These are phyloP conservation scores for Panthera leo DNA, from an alignment of 2,113 vertebrate species.

Conservation along the genomic window DNA sequence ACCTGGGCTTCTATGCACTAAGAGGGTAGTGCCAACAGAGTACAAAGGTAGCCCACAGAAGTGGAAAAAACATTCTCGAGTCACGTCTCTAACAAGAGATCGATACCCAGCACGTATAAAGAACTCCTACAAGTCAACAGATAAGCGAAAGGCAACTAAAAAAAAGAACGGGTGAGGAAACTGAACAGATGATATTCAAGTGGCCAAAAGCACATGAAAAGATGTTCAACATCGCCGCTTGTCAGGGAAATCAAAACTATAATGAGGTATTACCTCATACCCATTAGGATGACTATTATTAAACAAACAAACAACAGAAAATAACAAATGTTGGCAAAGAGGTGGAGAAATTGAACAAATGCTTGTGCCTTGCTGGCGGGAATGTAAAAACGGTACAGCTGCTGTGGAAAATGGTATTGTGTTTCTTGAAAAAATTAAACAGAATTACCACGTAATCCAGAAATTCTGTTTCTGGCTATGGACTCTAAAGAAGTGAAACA, in stretches of 20 bases:
- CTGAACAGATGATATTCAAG: neutral
- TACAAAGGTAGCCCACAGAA: neutral
- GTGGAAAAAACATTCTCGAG: neutral
- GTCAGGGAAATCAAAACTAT: neutral
- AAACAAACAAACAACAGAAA: neutral
- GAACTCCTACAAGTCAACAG: neutral
- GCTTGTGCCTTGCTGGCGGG: neutral
- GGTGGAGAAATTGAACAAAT: neutral
- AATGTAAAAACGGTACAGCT: neutral
- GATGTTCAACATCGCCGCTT: neutral
- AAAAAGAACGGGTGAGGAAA: neutral
- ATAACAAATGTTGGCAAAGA: neutral
- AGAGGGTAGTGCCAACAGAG: neutral
- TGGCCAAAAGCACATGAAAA: neutral
- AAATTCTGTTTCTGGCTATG: neutral
- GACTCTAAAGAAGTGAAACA: neutral
- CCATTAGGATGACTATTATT: neutral
- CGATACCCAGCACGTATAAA: neutral
- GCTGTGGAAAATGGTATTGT: neutral
- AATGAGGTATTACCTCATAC: neutral
- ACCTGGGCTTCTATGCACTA: neutral
- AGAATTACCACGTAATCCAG: neutral
- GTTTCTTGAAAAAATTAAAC: neutral
- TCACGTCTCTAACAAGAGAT: neutral
- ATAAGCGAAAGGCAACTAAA: neutral